Percentiles rank a stretch among this genome's conserved stretches.
These are phyloP conservation scores for Mastomys coucha DNA, from an alignment of 2,113 vertebrate species.

Conservation along the genomic window DNA sequence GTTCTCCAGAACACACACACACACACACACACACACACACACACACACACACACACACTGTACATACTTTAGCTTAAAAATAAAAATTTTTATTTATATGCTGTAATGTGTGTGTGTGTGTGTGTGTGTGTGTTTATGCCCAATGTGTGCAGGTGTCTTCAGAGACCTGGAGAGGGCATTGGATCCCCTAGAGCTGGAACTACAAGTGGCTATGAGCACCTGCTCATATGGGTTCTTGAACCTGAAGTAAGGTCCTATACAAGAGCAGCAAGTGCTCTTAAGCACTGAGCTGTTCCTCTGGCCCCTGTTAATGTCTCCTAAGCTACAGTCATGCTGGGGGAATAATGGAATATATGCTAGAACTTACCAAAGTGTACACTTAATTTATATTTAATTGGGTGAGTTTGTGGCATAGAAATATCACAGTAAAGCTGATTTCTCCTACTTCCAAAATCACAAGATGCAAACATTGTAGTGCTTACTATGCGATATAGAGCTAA, in stretches of 20 bases:
- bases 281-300: background rate
- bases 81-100: background rate
- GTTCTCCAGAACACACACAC: background rate
- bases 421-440: background rate
- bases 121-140: background rate
- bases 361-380: background rate
- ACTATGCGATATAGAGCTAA: background rate
- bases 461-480: background rate
- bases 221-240: background rate
- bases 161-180: background rate
- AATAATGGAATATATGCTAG: background rate
- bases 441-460: background rate
- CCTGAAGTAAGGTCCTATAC: background rate
- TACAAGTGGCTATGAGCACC: background rate
- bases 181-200: background rate
- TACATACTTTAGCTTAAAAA: background rate
- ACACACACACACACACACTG: background rate
- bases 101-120: background rate
- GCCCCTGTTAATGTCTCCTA: background rate
- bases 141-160: background rate
- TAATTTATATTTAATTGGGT: background rate
- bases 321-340: background rate
- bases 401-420: background rate
- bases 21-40: background rate
- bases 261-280: background rate